phyloP scores from a whole-genome alignment of 2,888 invertebrate species.

The Sceliomorpha sp. region DNA sequence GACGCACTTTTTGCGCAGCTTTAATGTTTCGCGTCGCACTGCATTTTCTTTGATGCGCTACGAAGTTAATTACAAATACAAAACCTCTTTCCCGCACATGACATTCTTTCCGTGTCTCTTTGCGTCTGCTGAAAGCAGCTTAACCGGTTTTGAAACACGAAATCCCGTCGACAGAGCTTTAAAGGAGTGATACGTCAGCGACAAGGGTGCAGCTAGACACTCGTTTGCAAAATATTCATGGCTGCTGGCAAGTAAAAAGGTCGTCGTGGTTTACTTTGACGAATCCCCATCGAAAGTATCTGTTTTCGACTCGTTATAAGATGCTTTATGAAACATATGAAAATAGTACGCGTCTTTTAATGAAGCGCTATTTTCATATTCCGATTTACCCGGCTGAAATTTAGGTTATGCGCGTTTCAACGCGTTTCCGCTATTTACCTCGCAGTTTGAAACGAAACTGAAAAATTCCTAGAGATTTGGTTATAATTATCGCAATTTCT shows the following conservation, averaged over 20 bases:
- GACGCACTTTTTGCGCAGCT: conserved; percentile 36
- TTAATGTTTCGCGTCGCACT: conserved; percentile 42
- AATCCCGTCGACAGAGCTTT: conserved; percentile 47
- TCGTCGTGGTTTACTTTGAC: conserved; percentile 15
- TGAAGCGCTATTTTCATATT: no score
- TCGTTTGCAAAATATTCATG: conserved; percentile 43
- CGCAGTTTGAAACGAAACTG: no score
- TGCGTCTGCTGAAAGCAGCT: conserved; percentile 46
- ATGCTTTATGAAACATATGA: conserved; percentile 4
- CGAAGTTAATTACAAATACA: conserved; percentile 52
- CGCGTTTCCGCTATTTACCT: no score
- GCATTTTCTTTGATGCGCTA: conserved; percentile 44
- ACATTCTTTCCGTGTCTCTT: conserved; percentile 46
- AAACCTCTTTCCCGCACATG: conserved; percentile 48
- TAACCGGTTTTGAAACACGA: conserved; percentile 51
- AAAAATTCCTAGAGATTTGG: no score
- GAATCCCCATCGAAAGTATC: conserved; percentile 20
- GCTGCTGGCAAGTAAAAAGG: conserved; percentile 24
- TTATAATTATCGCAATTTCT: no score
- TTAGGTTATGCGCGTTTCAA: no score
- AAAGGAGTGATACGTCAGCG: conserved; percentile 45
- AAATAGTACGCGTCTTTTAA: no score
- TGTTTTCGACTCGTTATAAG: conserved; percentile 20
- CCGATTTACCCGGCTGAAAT: no score
- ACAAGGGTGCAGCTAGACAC: conserved; percentile 32